Conservation (phyloP, 2,113 vertebrate species). For the Lagopus leucura region DNA sequence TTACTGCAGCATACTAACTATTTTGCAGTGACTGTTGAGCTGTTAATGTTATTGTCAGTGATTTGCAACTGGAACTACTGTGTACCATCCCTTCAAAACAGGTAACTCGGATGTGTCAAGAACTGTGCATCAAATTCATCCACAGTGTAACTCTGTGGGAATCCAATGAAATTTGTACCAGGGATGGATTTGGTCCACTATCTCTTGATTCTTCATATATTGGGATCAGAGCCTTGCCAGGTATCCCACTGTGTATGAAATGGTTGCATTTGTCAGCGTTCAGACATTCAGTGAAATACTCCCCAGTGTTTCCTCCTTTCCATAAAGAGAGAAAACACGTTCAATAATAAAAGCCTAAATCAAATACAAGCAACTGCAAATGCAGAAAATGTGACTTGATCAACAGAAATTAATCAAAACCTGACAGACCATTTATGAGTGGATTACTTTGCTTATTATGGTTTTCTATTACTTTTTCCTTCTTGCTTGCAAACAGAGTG, state of each 20-base stretch:
- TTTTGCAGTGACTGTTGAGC: background rate
- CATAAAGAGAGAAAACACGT: slow-evolving; percentile 3
- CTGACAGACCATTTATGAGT: background rate
- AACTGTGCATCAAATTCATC: background rate
- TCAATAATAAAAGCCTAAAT: background rate
- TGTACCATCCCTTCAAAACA: background rate
- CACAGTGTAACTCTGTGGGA: background rate
- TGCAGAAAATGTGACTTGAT: background rate
- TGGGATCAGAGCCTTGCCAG: slow-evolving; percentile 47
- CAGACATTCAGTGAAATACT: slow-evolving; percentile 13
- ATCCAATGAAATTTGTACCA: background rate
- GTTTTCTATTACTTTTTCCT: background rate
- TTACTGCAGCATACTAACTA: background rate
- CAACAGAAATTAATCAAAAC: slow-evolving; percentile 5
- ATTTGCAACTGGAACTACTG: background rate
- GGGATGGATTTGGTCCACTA: background rate
- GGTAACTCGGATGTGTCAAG: background rate
- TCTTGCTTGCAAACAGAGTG: background rate
- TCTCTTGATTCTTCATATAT: slow-evolving; percentile 1
- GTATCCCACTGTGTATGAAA: slow-evolving; percentile 29
- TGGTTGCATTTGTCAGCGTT: slow-evolving; percentile 41
- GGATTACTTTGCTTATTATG: background rate
- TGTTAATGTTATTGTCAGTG: background rate
- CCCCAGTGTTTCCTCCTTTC: background rate
- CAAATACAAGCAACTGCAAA: background rate